phyloP scores from a whole-genome alignment of 2,113 vertebrate species.

The Tupaia chinensis region DNA sequence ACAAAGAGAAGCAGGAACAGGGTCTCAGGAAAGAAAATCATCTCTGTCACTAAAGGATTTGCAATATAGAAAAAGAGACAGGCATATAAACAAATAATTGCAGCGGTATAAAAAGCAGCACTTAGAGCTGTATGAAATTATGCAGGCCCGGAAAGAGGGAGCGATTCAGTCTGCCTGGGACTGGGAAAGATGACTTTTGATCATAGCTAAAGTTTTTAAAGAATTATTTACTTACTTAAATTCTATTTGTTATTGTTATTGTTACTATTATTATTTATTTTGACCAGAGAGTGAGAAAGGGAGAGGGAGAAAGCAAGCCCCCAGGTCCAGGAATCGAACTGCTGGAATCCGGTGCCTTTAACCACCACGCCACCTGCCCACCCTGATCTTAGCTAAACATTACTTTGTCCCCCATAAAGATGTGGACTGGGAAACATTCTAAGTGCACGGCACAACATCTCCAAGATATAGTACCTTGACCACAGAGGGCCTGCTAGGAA shows the following conservation, averaged over 20 bases:
- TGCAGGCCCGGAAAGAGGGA: not conserved
- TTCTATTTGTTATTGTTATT: too few species aligned
- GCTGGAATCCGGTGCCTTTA: too few species aligned
- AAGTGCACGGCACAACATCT: not conserved
- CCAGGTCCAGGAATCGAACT: too few species aligned
- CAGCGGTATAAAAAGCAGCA: not conserved
- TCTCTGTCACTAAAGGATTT: conserved; percentile 5
- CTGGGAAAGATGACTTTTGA: not conserved
- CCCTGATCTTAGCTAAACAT: not conserved
- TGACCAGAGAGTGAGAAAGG: too few species aligned
- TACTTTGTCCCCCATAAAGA: not conserved
- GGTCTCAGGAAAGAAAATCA: conserved; percentile 35
- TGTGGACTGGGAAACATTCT: not conserved
- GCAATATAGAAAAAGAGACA: not conserved
- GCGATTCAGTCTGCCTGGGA: not conserved
- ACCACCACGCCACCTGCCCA: too few species aligned
- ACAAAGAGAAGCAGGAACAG: conserved; percentile 31
- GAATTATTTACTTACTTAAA: too few species aligned
- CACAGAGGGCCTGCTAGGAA: not conserved
- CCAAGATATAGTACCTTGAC: not conserved
- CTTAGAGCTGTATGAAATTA: not conserved
- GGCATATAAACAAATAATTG: not conserved
- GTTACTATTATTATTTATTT: too few species aligned
- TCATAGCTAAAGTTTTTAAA: not conserved
- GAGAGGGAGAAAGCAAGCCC: too few species aligned